Conservation (phyloP, 2,888 invertebrate species). For the Agriopis aurantiaria region DNA sequence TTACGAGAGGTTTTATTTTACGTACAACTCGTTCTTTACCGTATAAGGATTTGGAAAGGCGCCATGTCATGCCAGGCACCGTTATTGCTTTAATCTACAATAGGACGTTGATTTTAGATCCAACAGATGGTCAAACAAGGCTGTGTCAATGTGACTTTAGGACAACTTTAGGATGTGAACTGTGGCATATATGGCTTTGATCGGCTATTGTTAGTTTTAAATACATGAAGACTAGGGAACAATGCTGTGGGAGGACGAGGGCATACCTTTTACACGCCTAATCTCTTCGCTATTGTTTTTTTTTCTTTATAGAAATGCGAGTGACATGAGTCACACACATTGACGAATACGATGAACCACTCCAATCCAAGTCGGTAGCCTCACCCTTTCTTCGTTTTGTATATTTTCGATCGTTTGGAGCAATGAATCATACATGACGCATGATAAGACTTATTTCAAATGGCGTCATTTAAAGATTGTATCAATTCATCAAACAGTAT, state of each 20-base stretch:
- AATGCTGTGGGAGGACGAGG: constrained; percentile 6
- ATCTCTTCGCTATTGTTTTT: constrained; percentile 21
- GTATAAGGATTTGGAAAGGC: constrained; percentile 73
- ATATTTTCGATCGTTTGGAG: constrained; percentile 21
- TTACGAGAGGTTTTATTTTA: constrained; percentile 59
- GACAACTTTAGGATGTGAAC: constrained; percentile 29
- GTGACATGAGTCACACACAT: constrained; percentile 32
- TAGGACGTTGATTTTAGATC: constrained; percentile 65
- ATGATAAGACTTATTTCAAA: constrained; percentile 11
- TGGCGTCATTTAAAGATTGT: constrained; percentile 7
- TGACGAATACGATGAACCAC: constrained; percentile 18
- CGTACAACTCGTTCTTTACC: constrained; percentile 60
- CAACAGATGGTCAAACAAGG: constrained; percentile 57
- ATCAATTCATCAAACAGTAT: neutral
- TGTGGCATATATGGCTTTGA: constrained; percentile 13
- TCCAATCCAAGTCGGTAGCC: constrained; percentile 10
- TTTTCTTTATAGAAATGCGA: constrained; percentile 24
- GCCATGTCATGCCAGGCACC: constrained; percentile 64
- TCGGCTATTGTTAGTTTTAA: constrained; percentile 27
- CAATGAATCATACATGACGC: constrained; percentile 37
- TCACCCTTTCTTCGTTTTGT: constrained; percentile 32
- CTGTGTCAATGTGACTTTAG: constrained; percentile 37
- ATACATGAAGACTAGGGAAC: constrained; percentile 3
- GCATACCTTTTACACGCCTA: neutral
- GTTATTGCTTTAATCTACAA: constrained; percentile 68